Conservation (phyloP, 2,888 invertebrate species). For the Cybosia mesomella region DNA sequence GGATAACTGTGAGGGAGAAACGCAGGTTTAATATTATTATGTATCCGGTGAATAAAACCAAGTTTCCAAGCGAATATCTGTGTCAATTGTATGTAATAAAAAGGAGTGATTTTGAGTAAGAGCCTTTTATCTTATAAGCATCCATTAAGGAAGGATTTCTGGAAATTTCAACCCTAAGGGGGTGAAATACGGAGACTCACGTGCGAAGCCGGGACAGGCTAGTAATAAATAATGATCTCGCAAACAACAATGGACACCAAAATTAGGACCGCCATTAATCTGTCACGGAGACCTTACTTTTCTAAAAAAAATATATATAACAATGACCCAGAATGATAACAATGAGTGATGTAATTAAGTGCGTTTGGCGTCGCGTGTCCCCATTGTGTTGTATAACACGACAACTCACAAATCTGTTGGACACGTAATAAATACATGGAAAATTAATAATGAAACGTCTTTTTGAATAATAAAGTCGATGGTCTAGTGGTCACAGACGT, state of each 20-base stretch:
- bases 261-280: constrained; percentile 37
- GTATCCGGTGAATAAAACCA: background rate
- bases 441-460: constrained; percentile 21
- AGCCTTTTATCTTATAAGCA: too few relatives aligned
- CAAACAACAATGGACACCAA: constrained; percentile 2
- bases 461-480: background rate
- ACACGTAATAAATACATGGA: constrained; percentile 30
- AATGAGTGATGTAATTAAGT: constrained; percentile 53
- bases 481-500: background rate
- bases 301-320: constrained; percentile 37
- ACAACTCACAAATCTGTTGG: constrained; percentile 18
- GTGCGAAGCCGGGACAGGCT: background rate
- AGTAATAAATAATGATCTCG: background rate
- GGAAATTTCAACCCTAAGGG: background rate
- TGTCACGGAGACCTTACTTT: constrained; percentile 48
- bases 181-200: background rate
- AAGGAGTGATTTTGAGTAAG: too few relatives aligned
- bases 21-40: background rate
- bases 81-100: too few relatives aligned
- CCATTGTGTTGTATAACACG: constrained; percentile 41
- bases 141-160: background rate
- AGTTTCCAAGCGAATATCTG: background rate
- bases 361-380: constrained; percentile 58
- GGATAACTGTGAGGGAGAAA: background rate
- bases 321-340: constrained; percentile 48